These are phyloP conservation scores for Pleuronectes platessa DNA, from an alignment of 2,113 vertebrate genomes.

Conservation along the genomic window DNA sequence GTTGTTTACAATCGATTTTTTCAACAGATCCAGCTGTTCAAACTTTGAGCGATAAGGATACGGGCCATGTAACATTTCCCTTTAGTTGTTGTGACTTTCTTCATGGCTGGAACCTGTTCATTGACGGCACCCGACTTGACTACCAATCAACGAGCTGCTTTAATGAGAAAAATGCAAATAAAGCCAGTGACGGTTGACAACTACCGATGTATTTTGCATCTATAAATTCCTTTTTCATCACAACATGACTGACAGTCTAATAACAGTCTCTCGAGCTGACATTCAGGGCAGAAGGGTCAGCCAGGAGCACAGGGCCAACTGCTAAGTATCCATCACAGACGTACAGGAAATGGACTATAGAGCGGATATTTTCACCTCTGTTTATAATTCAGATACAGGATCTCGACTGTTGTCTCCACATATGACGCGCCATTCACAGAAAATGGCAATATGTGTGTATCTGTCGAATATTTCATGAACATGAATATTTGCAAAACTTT, in stretches of 20 bases:
- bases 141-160: slow-evolving; percentile 27
- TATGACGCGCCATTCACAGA: too few relatives aligned
- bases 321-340: neutral
- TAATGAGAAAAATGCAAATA: slow-evolving; percentile 36
- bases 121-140: slow-evolving; percentile 8
- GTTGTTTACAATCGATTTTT: slow-evolving; percentile 46
- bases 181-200: slow-evolving; percentile 29
- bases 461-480: too few relatives aligned
- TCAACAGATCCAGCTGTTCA: slow-evolving; percentile 42
- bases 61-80: neutral
- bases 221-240: slow-evolving; percentile 69
- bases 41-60: slow-evolving; percentile 14
- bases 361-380: too few relatives aligned
- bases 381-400: too few relatives aligned
- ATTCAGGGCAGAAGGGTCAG: neutral
- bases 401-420: too few relatives aligned
- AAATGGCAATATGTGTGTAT: too few relatives aligned
- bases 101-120: slow-evolving; percentile 1
- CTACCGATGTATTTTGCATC: slow-evolving; percentile 41
- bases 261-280: slow-evolving; percentile 1
- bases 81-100: slow-evolving; percentile 13
- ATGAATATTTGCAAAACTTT: too few relatives aligned
- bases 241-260: slow-evolving; percentile 62
- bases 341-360: neutral
- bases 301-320: slow-evolving; percentile 5